Percentiles rank a stretch among this genome's conserved stretches.
Conservation (phyloP, 2,797 vertebrate species). For the Nasua narica region DNA sequence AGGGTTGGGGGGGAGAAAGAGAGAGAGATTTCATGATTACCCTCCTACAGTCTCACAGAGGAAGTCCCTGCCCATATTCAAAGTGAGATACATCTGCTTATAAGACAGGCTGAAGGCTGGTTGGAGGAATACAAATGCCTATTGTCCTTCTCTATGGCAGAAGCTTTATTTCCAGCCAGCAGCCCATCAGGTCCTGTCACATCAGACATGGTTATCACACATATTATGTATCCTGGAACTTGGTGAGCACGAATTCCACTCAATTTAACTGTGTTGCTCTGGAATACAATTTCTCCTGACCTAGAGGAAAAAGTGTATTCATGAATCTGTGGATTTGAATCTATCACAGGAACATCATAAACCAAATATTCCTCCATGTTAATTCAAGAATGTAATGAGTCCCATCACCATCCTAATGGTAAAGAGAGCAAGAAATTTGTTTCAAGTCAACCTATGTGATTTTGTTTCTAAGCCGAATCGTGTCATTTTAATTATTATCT, state of each 20-base stretch:
- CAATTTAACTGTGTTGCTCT: constrained; percentile 74
- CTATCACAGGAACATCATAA: constrained; percentile 24
- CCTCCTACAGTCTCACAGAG: neutral
- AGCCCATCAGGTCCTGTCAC: constrained; percentile 71
- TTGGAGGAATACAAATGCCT: constrained; percentile 58
- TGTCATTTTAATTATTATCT: neutral
- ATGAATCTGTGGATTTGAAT: constrained; percentile 64
- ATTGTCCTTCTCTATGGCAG: constrained; percentile 59
- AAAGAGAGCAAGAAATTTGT: neutral
- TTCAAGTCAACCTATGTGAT: neutral
- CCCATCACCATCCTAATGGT: neutral
- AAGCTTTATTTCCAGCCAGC: constrained; percentile 77
- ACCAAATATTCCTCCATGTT: constrained; percentile 55
- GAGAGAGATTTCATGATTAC: neutral
- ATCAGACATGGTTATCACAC: constrained; percentile 77
- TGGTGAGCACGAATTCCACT: constrained; percentile 74
- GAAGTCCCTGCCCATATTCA: neutral
- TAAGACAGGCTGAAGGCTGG: neutral
- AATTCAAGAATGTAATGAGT: constrained; percentile 50
- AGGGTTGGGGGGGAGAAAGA: neutral
- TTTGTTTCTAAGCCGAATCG: neutral
- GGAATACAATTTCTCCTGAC: constrained; percentile 72
- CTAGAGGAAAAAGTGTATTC: constrained; percentile 39
- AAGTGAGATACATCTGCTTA: neutral
- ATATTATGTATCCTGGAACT: constrained; percentile 75